phyloP scores from a whole-genome alignment of 1,140 invertebrate genomes.

The Sweltsa coloradensis region DNA sequence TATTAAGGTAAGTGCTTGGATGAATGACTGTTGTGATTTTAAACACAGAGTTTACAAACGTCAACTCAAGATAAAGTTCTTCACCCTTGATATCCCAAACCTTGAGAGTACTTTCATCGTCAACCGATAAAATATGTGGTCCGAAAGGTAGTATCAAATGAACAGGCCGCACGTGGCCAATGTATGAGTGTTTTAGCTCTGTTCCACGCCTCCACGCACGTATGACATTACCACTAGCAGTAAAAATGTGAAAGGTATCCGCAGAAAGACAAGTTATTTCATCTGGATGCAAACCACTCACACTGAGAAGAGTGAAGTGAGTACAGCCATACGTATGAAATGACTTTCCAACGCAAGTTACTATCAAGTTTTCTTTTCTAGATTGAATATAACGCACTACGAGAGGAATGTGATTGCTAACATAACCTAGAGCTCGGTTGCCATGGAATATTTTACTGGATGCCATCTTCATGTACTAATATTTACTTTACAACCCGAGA shows the following conservation, averaged over 20 bases:
- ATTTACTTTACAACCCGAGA: too few relatives aligned
- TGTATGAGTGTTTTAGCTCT: conserved; percentile 73
- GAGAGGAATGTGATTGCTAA: conserved; percentile 84
- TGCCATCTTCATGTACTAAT: neutral
- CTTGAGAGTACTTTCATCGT: conserved; percentile 61
- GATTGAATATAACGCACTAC: conserved; percentile 71
- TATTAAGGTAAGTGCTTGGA: conserved; percentile 88
- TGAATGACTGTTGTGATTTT: conserved; percentile 69
- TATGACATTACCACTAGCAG: conserved; percentile 59
- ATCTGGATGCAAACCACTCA: conserved; percentile 65
- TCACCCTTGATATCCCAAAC: conserved; percentile 78
- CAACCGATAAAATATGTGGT: conserved; percentile 71
- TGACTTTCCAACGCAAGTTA: conserved; percentile 78
- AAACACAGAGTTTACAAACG: conserved; percentile 61
- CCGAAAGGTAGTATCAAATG: conserved; percentile 79
- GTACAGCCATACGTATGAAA: conserved; percentile 85
- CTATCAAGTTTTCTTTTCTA: conserved; percentile 76
- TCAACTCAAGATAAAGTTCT: conserved; percentile 48
- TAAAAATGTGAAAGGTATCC: conserved; percentile 73
- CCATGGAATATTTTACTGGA: conserved; percentile 72
- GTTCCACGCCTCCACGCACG: conserved; percentile 79
- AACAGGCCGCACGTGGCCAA: conserved; percentile 60
- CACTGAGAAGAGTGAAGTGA: conserved; percentile 69
- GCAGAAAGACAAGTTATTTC: conserved; percentile 73
- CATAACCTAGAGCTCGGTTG: conserved; percentile 77